Percentiles rank a stretch among this genome's conserved stretches.
Conservation (phyloP, 2,113 vertebrate genomes). For the Pedetes capensis region DNA sequence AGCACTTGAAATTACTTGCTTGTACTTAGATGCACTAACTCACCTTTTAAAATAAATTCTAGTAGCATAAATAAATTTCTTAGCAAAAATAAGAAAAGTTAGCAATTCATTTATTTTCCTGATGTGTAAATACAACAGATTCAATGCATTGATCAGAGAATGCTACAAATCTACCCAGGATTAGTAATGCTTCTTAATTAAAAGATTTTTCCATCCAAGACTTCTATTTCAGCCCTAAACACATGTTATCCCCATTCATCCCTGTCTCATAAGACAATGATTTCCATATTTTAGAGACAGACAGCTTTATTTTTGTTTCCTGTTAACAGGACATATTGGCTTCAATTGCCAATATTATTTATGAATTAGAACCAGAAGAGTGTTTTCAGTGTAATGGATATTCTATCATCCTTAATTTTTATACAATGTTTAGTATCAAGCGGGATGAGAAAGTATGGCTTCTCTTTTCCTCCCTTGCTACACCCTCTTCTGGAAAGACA, state of each 20-base stretch:
- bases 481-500: conserved; percentile 44
- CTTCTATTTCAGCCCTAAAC: conserved; percentile 73
- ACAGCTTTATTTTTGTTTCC: conserved; percentile 70
- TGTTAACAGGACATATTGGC: conserved; percentile 72
- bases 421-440: conserved; percentile 18
- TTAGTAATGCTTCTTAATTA: conserved; percentile 80
- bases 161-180: conserved; percentile 66
- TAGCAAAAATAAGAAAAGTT: conserved; percentile 69
- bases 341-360: conserved; percentile 75
- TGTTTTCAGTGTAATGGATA: conserved; percentile 69
- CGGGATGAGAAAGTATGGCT: neutral
- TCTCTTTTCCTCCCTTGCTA: neutral
- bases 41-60: conserved; percentile 46
- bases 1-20: conserved; percentile 59
- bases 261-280: conserved; percentile 61
- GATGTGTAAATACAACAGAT: conserved; percentile 56
- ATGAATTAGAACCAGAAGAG: conserved; percentile 70
- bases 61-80: conserved; percentile 65
- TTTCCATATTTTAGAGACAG: conserved; percentile 61
- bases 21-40: conserved; percentile 53
- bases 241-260: conserved; percentile 57
- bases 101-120: conserved; percentile 72
- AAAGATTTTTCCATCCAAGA: conserved; percentile 74
- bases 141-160: conserved; percentile 55
- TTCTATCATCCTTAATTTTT: conserved; percentile 69